phyloP scores from a whole-genome alignment of 2,113 vertebrate species.

The Ageneiosus marmoratus region DNA sequence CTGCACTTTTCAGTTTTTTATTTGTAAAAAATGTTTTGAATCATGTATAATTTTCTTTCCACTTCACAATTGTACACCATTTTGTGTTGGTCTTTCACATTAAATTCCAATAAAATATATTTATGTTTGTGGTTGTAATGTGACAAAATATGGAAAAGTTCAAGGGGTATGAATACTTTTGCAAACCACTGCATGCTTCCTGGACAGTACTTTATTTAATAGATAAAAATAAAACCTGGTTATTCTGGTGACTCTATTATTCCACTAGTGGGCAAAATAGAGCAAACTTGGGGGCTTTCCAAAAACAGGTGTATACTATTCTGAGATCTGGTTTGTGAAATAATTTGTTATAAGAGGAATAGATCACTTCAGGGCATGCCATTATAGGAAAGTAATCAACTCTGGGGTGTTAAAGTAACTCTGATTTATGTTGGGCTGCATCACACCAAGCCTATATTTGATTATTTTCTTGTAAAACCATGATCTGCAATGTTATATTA shows the following conservation, averaged over 20 bases:
- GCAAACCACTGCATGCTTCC: too few relatives aligned
- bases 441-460: neutral
- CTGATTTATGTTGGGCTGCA: neutral
- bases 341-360: neutral
- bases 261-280: constrained; percentile 2
- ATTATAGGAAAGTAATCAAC: neutral
- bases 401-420: neutral
- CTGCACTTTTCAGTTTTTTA: too few relatives aligned
- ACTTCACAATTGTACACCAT: too few relatives aligned
- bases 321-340: neutral
- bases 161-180: too few relatives aligned
- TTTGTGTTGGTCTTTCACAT: too few relatives aligned
- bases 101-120: too few relatives aligned
- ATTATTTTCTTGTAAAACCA: neutral
- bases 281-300: neutral
- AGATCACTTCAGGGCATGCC: neutral
- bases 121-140: too few relatives aligned
- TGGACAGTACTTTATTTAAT: neutral
- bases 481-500: too few relatives aligned
- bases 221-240: neutral
- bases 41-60: too few relatives aligned
- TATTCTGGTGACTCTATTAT: too few relatives aligned
- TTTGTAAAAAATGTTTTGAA: too few relatives aligned
- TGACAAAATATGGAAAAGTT: too few relatives aligned
- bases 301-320: neutral